Conservation (phyloP, 2,797 vertebrate species). For the Micromesistius poutassou region DNA sequence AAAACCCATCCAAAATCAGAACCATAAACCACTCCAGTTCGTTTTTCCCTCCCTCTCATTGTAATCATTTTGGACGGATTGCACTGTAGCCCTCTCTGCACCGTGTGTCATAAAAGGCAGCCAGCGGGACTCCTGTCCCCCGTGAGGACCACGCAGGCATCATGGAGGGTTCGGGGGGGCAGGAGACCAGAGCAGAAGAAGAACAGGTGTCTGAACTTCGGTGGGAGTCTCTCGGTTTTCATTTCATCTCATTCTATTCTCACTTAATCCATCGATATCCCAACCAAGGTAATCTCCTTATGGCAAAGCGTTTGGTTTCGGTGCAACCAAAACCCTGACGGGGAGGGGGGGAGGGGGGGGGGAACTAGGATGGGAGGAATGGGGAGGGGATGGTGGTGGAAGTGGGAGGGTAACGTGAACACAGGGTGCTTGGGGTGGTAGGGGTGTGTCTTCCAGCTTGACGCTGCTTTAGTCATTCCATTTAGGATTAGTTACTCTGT, state of each 20-base stretch:
- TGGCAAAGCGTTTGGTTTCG: slow-evolving; percentile 72
- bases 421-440: slow-evolving; percentile 23
- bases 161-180: slow-evolving; percentile 20
- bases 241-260: slow-evolving; percentile 76
- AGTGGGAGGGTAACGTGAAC: slow-evolving; percentile 29
- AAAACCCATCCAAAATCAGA: background rate
- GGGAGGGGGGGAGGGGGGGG: slow-evolving; percentile 50
- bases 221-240: slow-evolving; percentile 65
- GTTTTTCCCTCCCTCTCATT: background rate
- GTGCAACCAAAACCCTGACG: slow-evolving; percentile 72
- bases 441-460: slow-evolving; percentile 60
- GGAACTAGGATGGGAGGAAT: slow-evolving; percentile 13
- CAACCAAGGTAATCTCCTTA: slow-evolving; percentile 80
- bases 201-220: slow-evolving; percentile 76
- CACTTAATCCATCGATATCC: slow-evolving; percentile 79
- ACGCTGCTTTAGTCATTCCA: slow-evolving; percentile 71
- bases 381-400: slow-evolving; percentile 35
- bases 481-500: slow-evolving; percentile 70
- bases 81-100: background rate
- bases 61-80: background rate
- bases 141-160: slow-evolving; percentile 24
- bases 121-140: slow-evolving; percentile 25
- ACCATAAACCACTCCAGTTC: background rate
- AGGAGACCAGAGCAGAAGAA: slow-evolving; percentile 32
- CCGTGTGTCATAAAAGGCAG: background rate